Evolutionary conservation across 2,113 vertebrate species (phyloP).

Genomic region (Hypomesus transpacificus): DNA sequence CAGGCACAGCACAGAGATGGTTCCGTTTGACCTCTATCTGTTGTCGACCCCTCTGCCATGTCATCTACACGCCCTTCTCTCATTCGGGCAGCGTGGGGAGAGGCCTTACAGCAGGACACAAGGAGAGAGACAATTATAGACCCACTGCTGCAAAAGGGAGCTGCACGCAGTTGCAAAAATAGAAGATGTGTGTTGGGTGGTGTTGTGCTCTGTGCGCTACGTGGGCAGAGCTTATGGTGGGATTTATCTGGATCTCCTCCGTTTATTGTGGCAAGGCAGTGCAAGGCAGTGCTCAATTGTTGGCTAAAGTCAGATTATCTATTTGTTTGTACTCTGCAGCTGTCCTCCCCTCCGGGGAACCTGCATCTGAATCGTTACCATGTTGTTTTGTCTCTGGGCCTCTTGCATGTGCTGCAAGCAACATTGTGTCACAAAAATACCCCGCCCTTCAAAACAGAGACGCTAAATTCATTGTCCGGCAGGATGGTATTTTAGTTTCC

Average conservation of each 20-base stretch:
- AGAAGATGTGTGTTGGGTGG: conserved; percentile 38
- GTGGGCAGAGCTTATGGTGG: conserved; percentile 63
- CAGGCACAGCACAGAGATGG: neutral
- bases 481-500: too few relatives aligned
- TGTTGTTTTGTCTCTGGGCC: conserved; percentile 35
- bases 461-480: too few relatives aligned
- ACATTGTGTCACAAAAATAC: neutral
- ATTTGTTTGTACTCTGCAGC: conserved; percentile 50
- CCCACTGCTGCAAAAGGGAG: conserved; percentile 18
- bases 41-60: neutral
- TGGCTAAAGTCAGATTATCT: conserved; percentile 67
- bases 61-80: conserved; percentile 4
- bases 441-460: too few relatives aligned
- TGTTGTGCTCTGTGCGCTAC: conserved; percentile 32
- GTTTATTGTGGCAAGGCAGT: conserved; percentile 62
- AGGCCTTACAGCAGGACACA: neutral
- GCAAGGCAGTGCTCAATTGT: conserved; percentile 26
- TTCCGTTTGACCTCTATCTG: conserved; percentile 26
- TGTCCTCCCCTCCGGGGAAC: conserved; percentile 27
- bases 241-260: conserved; percentile 62
- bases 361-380: conserved; percentile 16
- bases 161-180: conserved; percentile 34
- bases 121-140: conserved; percentile 14
- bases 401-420: neutral
- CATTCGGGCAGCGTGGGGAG: neutral